These are phyloP conservation scores for Mechanitis mazaeus DNA, from an alignment of 2,888 invertebrate species.

Conservation along the genomic window DNA sequence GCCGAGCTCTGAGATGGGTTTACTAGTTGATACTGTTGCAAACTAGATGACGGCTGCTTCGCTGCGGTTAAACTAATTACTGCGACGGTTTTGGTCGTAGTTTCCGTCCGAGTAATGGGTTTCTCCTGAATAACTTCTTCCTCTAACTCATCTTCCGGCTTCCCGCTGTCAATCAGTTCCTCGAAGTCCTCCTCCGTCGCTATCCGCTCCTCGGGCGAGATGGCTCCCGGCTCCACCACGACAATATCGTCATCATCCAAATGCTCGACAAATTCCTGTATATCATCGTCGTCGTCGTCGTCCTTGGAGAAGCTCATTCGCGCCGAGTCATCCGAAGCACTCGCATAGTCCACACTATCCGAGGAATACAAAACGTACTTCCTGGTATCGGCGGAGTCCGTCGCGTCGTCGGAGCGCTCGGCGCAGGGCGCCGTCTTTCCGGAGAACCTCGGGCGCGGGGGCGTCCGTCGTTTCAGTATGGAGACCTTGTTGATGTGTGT, in stretches of 20 bases:
- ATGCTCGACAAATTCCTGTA: conserved; percentile 54
- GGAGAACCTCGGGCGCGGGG: conserved; percentile 70
- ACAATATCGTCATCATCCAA: conserved; percentile 79
- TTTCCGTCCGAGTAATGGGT: conserved; percentile 69
- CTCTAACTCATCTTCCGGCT: conserved; percentile 70
- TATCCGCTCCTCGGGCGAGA: conserved; percentile 79
- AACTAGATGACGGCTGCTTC: conserved; percentile 54
- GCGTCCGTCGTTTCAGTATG: conserved; percentile 77
- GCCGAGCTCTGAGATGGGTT: conserved; percentile 48
- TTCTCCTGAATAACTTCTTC: conserved; percentile 52
- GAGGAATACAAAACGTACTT: conserved; percentile 80
- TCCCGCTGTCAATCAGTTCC: conserved; percentile 79
- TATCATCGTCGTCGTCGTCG: conserved; percentile 59
- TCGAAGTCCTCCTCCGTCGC: conserved; percentile 82
- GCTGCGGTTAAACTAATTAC: conserved; percentile 70
- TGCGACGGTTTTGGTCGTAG: conserved; percentile 73
- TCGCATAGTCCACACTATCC: conserved; percentile 77
- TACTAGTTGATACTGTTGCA: conserved; percentile 69
- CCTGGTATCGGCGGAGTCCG: conserved; percentile 73
- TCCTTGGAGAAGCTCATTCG: conserved; percentile 49
- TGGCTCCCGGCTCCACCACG: conserved; percentile 76
- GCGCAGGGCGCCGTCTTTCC: conserved; percentile 47
- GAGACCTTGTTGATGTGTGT: conserved; percentile 73
- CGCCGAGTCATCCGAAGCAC: conserved; percentile 74
- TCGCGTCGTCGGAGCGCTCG: conserved; percentile 33